Conservation (phyloP, 1,140 invertebrate genomes). For the Neuroterus valhalla region DNA sequence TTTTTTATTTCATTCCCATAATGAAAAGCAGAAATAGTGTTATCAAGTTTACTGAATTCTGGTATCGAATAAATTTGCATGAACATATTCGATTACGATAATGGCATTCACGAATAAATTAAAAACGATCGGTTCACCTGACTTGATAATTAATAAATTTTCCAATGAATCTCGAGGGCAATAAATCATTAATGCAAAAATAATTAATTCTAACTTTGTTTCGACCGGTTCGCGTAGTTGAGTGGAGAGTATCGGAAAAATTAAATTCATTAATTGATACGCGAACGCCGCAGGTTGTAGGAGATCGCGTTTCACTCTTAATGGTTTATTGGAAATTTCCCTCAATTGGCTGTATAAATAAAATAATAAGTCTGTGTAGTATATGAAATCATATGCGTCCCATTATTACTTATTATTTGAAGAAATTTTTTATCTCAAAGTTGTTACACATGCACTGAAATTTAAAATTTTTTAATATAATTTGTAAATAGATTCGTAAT, state of each 20-base stretch:
- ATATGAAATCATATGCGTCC: too few species aligned
- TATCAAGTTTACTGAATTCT: background rate
- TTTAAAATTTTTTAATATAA: too few species aligned
- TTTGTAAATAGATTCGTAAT: too few species aligned
- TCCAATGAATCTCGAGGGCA: conserved; percentile 46
- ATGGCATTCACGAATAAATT: background rate
- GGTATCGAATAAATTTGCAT: background rate
- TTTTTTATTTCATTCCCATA: background rate
- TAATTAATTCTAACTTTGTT: conserved; percentile 50
- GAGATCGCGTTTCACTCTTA: conserved; percentile 22
- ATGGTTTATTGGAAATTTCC: conserved; percentile 26
- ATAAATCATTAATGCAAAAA: conserved; percentile 43
- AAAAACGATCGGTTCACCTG: background rate
- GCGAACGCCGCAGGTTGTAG: background rate
- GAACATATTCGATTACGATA: background rate
- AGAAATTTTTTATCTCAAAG: too few species aligned
- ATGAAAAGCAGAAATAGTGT: background rate
- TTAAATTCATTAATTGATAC: conserved; percentile 30
- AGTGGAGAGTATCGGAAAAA: conserved; percentile 31
- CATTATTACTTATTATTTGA: too few species aligned
- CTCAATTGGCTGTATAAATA: background rate
- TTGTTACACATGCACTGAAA: too few species aligned
- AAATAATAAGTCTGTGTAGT: too few species aligned
- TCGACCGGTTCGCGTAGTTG: conserved; percentile 31
- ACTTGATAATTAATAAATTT: conserved; percentile 48